These are phyloP conservation scores for Blennius ocellaris DNA, from an alignment of 2,113 vertebrate genomes.

Conservation along the genomic window DNA sequence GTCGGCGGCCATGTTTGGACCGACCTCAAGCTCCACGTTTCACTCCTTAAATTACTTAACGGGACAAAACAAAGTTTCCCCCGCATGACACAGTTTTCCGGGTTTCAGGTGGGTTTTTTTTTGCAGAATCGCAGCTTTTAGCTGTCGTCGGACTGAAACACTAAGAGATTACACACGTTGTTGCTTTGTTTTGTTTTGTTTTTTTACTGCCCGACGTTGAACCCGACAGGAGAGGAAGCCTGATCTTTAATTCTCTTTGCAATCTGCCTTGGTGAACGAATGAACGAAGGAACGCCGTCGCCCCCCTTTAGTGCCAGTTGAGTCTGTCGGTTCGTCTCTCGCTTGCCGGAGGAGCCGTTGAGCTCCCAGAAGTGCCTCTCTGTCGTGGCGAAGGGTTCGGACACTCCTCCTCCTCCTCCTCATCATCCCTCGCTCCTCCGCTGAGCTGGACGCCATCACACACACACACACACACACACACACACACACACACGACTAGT, in stretches of 20 bases:
- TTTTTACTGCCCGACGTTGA: neutral
- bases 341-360: too few species aligned
- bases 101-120: too few species aligned
- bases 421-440: conserved; percentile 7
- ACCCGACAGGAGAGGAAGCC: neutral
- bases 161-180: conserved; percentile 35
- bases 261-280: conserved; percentile 34
- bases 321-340: too few species aligned
- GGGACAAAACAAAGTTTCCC: neutral
- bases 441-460: neutral
- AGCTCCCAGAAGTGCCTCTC: conserved; percentile 73
- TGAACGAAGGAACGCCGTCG: neutral
- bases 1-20: neutral
- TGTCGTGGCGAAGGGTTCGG: conserved; percentile 13
- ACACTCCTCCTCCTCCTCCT: too few species aligned
- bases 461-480: conserved; percentile 17
- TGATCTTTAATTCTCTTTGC: conserved; percentile 27
- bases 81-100: neutral
- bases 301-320: conserved; percentile 37
- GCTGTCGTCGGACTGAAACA: too few species aligned
- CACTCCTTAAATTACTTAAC: conserved; percentile 7
- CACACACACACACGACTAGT: neutral
- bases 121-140: neutral
- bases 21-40: conserved; percentile 9
- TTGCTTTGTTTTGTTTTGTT: conserved; percentile 1